A percentile compares a stretch with the other conserved stretches of the same genome.
Evolutionary conservation across 1,140 invertebrate species (phyloP).

Genomic region (Hydropsyche tenuis): DNA sequence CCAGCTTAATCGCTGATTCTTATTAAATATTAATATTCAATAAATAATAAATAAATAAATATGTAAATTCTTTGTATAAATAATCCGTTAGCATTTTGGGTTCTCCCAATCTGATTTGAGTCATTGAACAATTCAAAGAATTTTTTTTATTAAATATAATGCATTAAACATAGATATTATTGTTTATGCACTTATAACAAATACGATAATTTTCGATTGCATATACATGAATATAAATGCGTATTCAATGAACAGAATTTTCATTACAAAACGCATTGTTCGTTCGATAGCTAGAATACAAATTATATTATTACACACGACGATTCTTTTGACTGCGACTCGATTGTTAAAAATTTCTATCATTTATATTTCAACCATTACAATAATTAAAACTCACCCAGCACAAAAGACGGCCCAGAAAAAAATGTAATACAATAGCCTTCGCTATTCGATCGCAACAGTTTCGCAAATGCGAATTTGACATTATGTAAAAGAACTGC

Average conservation of each 20-base stretch:
- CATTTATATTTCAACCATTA: background rate
- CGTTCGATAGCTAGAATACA: background rate
- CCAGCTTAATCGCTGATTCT: no score
- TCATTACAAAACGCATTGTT: slow-evolving; percentile 12
- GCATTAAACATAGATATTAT: no score
- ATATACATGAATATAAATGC: slow-evolving; percentile 10
- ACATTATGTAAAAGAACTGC: slow-evolving; percentile 21
- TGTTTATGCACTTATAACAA: no score
- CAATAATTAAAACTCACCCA: slow-evolving; percentile 2
- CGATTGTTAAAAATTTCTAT: background rate
- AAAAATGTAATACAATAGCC: background rate
- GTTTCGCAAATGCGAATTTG: slow-evolving; percentile 15
- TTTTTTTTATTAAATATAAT: no score
- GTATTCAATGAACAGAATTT: background rate
- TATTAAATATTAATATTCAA: no score
- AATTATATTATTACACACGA: background rate
- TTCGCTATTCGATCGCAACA: background rate
- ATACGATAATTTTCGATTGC: no score
- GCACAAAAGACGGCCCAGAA: background rate
- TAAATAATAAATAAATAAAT: no score
- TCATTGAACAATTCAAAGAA: no score
- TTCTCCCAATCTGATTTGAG: no score
- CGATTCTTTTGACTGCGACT: background rate
- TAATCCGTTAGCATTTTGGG: no score
- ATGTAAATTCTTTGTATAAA: no score